A percentile compares a stretch with the other conserved stretches of the same genome.
phyloP scores from a whole-genome alignment of 2,797 vertebrate genomes.

The Lepus townsendii region DNA sequence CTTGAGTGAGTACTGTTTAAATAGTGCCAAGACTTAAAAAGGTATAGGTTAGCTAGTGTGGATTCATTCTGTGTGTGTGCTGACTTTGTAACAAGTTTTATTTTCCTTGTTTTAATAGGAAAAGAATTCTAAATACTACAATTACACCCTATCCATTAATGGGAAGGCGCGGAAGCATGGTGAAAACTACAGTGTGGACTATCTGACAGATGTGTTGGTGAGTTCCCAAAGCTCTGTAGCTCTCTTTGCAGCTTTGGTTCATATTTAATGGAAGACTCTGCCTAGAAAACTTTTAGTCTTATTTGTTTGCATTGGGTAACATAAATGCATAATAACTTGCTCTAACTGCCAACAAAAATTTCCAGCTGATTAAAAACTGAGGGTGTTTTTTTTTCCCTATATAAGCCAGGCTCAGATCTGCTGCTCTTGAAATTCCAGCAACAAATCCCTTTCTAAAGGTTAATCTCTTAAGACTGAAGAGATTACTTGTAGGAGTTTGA shows the following conservation, averaged over 20 bases:
- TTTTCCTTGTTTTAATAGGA: slow-evolving; percentile 89
- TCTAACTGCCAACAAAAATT: not conserved
- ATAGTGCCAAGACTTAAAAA: not conserved
- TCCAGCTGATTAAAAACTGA: slow-evolving; percentile 46
- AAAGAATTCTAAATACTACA: slow-evolving; percentile 99
- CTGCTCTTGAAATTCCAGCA: slow-evolving; percentile 50
- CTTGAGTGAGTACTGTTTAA: not conserved
- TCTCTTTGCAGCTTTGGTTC: not conserved
- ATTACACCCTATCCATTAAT: slow-evolving; percentile 98
- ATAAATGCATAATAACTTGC: not conserved
- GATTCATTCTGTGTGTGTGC: slow-evolving; percentile 22
- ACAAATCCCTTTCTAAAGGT: slow-evolving; percentile 45
- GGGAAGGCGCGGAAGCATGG: slow-evolving; percentile 94
- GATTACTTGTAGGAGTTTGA: slow-evolving; percentile 49
- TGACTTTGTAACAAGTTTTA: not conserved
- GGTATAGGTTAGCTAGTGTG: not conserved
- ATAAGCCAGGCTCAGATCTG: slow-evolving; percentile 34
- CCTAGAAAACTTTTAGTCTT: not conserved
- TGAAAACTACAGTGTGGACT: slow-evolving; percentile 95
- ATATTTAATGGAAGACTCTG: not conserved
- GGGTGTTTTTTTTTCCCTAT: slow-evolving; percentile 8
- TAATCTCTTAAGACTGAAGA: not conserved
- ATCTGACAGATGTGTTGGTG: slow-evolving; percentile 98
- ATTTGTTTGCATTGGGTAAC: not conserved
- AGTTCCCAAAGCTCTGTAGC: slow-evolving; percentile 77